Percentiles rank a stretch among this genome's conserved stretches.
Evolutionary conservation across 2,797 vertebrate species (phyloP).

Genomic region (Geotrypetes seraphini): DNA sequence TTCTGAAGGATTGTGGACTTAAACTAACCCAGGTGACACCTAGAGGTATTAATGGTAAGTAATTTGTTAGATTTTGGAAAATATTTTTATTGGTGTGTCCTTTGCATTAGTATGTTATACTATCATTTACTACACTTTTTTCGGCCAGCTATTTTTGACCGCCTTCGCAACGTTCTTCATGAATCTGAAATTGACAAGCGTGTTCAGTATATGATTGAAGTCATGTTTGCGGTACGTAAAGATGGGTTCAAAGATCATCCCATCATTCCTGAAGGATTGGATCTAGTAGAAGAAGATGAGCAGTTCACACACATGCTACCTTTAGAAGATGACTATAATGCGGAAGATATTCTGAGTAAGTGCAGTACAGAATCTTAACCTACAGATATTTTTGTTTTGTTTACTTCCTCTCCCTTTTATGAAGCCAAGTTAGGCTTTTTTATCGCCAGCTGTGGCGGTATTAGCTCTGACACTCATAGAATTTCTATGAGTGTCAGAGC

Average conservation of each 20-base stretch:
- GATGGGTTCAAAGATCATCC: constrained; percentile 97
- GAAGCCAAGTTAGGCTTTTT: no score
- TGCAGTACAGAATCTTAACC: no score
- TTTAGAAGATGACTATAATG: constrained; percentile 88
- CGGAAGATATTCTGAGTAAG: constrained; percentile 88
- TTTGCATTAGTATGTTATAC: background rate
- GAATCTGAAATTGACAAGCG: constrained; percentile 94
- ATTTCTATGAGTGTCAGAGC: no score
- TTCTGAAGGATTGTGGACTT: constrained; percentile 92
- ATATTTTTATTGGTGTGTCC: background rate
- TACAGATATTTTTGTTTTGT: no score
- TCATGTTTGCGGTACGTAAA: constrained; percentile 95
- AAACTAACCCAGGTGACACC: constrained; percentile 93
- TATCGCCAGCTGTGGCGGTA: no score
- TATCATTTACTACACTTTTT: background rate
- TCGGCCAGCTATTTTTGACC: constrained; percentile 81
- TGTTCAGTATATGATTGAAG: constrained; percentile 98
- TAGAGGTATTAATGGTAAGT: constrained; percentile 83
- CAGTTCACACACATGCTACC: constrained; percentile 97
- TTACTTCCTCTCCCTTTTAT: no score
- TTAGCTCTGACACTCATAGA: no score
- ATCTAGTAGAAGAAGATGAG: constrained; percentile 91
- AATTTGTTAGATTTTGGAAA: background rate
- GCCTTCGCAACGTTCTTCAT: constrained; percentile 88
- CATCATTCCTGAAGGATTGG: constrained; percentile 77